These are phyloP conservation scores for Serranus cabrilla DNA, from an alignment of 2,797 vertebrate genomes.

Conservation along the genomic window DNA sequence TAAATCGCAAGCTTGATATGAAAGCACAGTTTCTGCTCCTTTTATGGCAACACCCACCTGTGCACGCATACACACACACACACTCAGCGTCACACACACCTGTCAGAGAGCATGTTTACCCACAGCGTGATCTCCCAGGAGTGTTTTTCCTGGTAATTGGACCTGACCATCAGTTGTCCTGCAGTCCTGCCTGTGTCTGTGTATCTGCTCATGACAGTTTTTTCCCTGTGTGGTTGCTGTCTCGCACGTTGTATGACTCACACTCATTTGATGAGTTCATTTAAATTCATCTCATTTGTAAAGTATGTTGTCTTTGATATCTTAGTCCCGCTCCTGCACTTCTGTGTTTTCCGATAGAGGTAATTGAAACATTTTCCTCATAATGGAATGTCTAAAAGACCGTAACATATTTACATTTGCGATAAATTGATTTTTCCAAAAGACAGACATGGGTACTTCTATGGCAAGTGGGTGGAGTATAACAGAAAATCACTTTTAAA, in stretches of 20 bases:
- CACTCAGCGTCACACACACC: constrained; percentile 45
- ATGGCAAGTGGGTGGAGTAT: not conserved
- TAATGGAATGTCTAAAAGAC: not conserved
- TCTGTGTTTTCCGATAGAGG: not conserved
- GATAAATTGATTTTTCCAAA: not conserved
- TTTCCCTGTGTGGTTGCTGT: constrained; percentile 14
- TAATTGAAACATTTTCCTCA: not conserved
- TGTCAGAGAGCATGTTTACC: constrained; percentile 61
- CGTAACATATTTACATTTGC: not conserved
- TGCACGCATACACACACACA: constrained; percentile 19
- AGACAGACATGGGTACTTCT: not conserved
- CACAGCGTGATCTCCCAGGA: constrained; percentile 57
- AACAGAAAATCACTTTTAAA: not conserved
- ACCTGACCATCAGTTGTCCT: constrained; percentile 69
- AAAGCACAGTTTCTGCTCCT: constrained; percentile 34
- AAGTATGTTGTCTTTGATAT: not conserved
- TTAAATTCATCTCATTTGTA: not conserved
- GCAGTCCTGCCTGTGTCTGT: constrained; percentile 35
- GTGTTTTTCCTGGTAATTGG: constrained; percentile 71
- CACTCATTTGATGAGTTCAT: constrained; percentile 6
- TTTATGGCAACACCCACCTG: constrained; percentile 12
- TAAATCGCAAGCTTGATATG: constrained; percentile 40
- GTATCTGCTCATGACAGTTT: constrained; percentile 6
- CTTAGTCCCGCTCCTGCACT: not conserved
- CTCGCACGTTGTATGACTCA: constrained; percentile 27